phyloP scores from a whole-genome alignment of 2,113 vertebrate species.

The Pipa parva region DNA sequence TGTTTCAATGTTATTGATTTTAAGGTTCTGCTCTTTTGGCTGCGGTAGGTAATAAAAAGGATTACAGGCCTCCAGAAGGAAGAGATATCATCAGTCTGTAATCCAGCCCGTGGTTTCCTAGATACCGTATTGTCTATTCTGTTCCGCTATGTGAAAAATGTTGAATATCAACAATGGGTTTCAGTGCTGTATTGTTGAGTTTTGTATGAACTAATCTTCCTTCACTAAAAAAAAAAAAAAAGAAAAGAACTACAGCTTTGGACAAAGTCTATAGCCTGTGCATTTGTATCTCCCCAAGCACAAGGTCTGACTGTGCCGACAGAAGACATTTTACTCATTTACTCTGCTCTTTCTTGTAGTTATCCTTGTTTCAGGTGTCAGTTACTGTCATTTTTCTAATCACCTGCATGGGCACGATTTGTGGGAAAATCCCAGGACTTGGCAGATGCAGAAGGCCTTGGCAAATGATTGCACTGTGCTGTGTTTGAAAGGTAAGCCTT shows the following conservation, averaged over 20 bases:
- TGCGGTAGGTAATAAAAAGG: slow-evolving; percentile 82
- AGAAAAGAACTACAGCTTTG: slow-evolving; percentile 87
- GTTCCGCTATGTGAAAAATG: slow-evolving; percentile 99
- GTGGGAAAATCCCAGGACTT: slow-evolving; percentile 65
- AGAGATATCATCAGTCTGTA: slow-evolving; percentile 97
- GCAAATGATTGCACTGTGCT: slow-evolving; percentile 61
- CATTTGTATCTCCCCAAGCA: slow-evolving; percentile 92
- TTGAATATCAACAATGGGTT: slow-evolving; percentile 99
- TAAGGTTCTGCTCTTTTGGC: slow-evolving; percentile 65
- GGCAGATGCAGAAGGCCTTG: slow-evolving; percentile 66
- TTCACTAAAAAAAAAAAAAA: slow-evolving; percentile 80
- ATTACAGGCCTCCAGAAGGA: slow-evolving; percentile 90
- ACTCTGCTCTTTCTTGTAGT: slow-evolving; percentile 63
- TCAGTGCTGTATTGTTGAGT: slow-evolving; percentile 99
- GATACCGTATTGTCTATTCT: slow-evolving; percentile 99
- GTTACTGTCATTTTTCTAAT: slow-evolving; percentile 53
- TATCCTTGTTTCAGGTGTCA: slow-evolving; percentile 66
- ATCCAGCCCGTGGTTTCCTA: slow-evolving; percentile 97
- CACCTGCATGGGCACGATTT: slow-evolving; percentile 60
- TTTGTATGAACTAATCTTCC: slow-evolving; percentile 99
- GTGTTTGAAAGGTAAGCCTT: slow-evolving; percentile 70
- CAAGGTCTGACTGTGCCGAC: slow-evolving; percentile 82
- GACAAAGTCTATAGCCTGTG: slow-evolving; percentile 98
- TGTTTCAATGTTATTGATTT: slow-evolving; percentile 77
- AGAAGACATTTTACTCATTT: slow-evolving; percentile 75